Conservation (phyloP, 2,113 vertebrate species). For the Mormyrus iriodes region DNA sequence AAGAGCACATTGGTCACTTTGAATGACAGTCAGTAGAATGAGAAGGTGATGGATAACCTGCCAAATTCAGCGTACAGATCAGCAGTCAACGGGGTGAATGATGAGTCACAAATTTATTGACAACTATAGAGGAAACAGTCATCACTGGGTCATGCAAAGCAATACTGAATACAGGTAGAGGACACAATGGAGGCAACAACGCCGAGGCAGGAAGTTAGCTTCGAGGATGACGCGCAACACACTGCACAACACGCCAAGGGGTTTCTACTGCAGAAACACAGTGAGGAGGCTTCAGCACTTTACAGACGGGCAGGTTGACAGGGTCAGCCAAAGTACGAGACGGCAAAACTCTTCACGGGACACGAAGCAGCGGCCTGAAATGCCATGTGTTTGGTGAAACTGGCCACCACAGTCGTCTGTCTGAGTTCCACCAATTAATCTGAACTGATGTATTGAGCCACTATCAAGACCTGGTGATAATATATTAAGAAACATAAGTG, state of each 20-base stretch:
- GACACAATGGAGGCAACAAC: slow-evolving; percentile 61
- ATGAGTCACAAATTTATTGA: slow-evolving; percentile 64
- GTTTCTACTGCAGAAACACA: slow-evolving; percentile 44
- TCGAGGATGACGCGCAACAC: slow-evolving; percentile 53
- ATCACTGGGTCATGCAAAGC: slow-evolving; percentile 70
- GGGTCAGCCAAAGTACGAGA: slow-evolving; percentile 33
- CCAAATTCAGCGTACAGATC: slow-evolving; percentile 21
- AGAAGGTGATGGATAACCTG: slow-evolving; percentile 14
- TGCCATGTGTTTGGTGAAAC: slow-evolving; percentile 38
- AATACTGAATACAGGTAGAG: slow-evolving; percentile 58
- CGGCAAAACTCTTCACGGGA: slow-evolving; percentile 34
- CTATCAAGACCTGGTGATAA: background rate
- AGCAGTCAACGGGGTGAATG: slow-evolving; percentile 47
- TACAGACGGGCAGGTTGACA: slow-evolving; percentile 41
- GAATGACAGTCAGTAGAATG: slow-evolving; percentile 5
- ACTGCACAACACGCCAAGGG: slow-evolving; percentile 43
- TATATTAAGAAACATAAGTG: slow-evolving; percentile 38
- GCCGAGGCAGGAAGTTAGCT: slow-evolving; percentile 58
- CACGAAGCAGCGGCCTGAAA: slow-evolving; percentile 40
- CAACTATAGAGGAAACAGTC: slow-evolving; percentile 58
- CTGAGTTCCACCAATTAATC: slow-evolving; percentile 33
- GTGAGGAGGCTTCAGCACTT: slow-evolving; percentile 27
- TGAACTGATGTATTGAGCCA: slow-evolving; percentile 24
- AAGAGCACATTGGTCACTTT: background rate
- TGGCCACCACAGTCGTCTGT: slow-evolving; percentile 32